Evolutionary conservation across 2,797 vertebrate genomes (phyloP), one percentile per base, ranked within the genome.

Genomic region (Clarias pachynema): DNA sequence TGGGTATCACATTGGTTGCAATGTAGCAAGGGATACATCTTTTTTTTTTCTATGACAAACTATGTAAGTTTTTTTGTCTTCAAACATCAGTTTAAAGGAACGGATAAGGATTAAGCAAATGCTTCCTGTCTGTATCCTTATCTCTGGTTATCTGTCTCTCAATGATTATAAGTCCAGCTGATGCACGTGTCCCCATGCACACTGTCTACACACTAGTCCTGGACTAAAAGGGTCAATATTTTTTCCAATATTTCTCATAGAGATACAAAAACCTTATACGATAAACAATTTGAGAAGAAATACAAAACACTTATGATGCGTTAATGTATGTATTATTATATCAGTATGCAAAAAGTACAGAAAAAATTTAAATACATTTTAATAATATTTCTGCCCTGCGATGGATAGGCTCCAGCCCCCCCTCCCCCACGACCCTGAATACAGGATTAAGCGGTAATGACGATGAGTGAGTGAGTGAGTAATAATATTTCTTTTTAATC

Each of bases 281-380:
- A 56, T 4, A 81, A 7, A 66, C 31, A 20, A n/a, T 2, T 82
- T 72, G 12, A 82, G 18, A 82, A 22, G 4, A 74, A 73, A 74
- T 53, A 83, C 82, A 83, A 56, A 20, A 82, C 81, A 63, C 69
- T 3, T 31, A 5, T 44, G 1, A 22, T 53, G 37, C 18, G 63
- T 83, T 83, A 74, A 83, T 74, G 70, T 34, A 63, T 83, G 63
- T 83, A 83, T 74, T 72, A 85, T 79, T 72, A 44, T 26, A 81
- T 77, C 62, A 82, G 31, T 82, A 78, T 86, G 72, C 74, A 82
- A 82, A 49, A 86, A 86, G 70, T 68, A 82, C 84, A 77, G 44
- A 49, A 37, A 82, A 65, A 85, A 5, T 37, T 16, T 22, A 74
- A 81, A 66, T 66, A 81, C 40, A 74, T 81, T 77, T 82, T 4